Evolutionary conservation across 2,888 invertebrate genomes (phyloP).

Genomic region (Carpatolechia fugitivella): DNA sequence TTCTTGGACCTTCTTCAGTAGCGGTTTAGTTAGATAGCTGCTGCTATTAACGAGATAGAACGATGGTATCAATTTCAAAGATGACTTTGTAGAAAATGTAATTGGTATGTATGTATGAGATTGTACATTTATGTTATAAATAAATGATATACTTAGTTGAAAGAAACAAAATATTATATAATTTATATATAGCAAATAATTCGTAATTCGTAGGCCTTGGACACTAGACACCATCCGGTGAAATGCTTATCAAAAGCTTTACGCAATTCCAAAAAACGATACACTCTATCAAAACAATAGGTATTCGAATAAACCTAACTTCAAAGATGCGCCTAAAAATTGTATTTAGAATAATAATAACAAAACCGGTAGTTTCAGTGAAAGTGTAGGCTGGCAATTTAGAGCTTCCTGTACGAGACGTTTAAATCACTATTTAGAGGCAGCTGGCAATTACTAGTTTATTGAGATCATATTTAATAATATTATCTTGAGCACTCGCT

Average conservation of each 20-base stretch:
- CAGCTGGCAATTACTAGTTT: not conserved
- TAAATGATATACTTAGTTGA: too few relatives aligned
- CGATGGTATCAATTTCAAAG: not conserved
- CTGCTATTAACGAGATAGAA: not conserved
- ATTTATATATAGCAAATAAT: too few relatives aligned
- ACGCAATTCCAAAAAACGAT: not conserved
- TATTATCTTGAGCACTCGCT: not conserved
- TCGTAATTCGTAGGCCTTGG: too few relatives aligned
- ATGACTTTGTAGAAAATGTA: not conserved
- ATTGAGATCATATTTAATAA: too few relatives aligned
- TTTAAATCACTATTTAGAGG: not conserved
- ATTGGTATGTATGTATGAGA: too few relatives aligned
- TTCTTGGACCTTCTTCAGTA: constrained; percentile 26
- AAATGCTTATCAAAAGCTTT: not conserved
- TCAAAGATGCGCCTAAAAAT: constrained; percentile 23
- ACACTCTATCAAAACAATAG: not conserved
- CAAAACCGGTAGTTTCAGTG: constrained; percentile 31
- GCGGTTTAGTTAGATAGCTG: constrained; percentile 6
- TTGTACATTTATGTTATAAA: too few relatives aligned
- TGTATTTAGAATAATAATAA: constrained; percentile 17
- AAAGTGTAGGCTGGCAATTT: constrained; percentile 37
- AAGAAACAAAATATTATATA: too few relatives aligned
- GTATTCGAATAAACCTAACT: constrained; percentile 24
- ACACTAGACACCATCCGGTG: too few relatives aligned
- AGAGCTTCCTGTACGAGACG: constrained; percentile 34